Evolutionary conservation across 2,797 vertebrate genomes (phyloP).

Genomic region (Alcedo quadribrachys): DNA sequence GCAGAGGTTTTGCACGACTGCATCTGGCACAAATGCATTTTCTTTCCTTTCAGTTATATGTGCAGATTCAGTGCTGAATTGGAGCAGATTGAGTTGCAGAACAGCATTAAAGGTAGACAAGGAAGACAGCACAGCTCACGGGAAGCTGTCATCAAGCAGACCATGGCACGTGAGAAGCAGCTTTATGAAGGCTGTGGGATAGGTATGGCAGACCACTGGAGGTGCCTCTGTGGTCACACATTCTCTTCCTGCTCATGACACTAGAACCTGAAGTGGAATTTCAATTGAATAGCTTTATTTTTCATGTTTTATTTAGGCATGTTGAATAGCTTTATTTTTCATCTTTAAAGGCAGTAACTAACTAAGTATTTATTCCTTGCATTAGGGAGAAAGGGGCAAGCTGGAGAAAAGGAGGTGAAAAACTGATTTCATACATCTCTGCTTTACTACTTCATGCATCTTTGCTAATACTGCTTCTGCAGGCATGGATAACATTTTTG

Average conservation of each 20-base stretch:
- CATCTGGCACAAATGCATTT: not conserved
- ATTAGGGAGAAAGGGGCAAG: not conserved
- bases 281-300: too few relatives aligned
- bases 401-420: not conserved
- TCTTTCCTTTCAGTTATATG: conserved; percentile 86
- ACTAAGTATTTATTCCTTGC: not conserved
- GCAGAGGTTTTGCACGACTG: not conserved
- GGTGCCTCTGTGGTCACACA: not conserved
- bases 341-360: not conserved
- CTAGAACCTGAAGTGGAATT: not conserved
- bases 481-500: not conserved
- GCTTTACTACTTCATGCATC: not conserved
- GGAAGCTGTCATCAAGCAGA: conserved; percentile 90
- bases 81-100: conserved; percentile 93
- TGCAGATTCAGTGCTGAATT: conserved; percentile 88
- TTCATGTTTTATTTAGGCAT: too few relatives aligned
- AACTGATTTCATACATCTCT: not conserved
- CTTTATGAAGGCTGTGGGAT: conserved; percentile 87
- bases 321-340: not conserved
- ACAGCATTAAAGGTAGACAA: conserved; percentile 93
- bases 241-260: not conserved
- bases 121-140: conserved; percentile 89
- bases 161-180: conserved; percentile 85
- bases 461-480: not conserved
- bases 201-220: conserved; percentile 76